Evolutionary conservation across 1,140 invertebrate genomes (phyloP).

Genomic region (Ganaspis sp.): DNA sequence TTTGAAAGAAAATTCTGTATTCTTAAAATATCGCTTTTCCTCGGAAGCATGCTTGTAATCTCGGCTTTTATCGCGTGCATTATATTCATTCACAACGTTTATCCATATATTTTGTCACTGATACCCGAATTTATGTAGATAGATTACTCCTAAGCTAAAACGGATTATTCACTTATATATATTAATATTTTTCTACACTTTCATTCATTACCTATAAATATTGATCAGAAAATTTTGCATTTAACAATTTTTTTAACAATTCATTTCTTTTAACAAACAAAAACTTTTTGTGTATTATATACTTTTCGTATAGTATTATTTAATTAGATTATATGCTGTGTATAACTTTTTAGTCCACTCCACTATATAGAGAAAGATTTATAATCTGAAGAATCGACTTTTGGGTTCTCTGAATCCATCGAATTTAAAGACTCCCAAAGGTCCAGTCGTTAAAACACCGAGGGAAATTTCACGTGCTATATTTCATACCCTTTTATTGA

Average conservation of each 20-base stretch:
- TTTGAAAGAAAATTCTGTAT: constrained; percentile 17
- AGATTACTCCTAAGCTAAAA: not conserved
- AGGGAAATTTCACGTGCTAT: not conserved
- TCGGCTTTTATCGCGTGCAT: constrained; percentile 6
- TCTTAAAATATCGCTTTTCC: constrained; percentile 3
- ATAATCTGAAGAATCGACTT: not conserved
- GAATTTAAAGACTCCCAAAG: not conserved
- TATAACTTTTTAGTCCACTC: too few species aligned
- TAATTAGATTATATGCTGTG: too few species aligned
- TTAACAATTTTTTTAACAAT: not conserved
- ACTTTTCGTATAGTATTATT: too few species aligned
- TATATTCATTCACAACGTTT: constrained; percentile 6
- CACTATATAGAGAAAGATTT: not conserved
- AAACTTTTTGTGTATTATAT: too few species aligned
- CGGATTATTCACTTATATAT: not conserved
- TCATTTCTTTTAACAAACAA: too few species aligned
- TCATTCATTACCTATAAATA: too few species aligned
- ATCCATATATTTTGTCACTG: not conserved
- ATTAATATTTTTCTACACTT: too few species aligned
- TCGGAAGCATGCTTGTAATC: not conserved
- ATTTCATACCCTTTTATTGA: not conserved
- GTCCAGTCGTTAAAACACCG: not conserved
- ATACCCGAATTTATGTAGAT: not conserved
- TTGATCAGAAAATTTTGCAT: not conserved
- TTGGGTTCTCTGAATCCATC: constrained; percentile 1